Percentiles rank a stretch among this genome's conserved stretches.
Conservation (phyloP, 2,113 vertebrate species). For the Malurus alboscapulatus region DNA sequence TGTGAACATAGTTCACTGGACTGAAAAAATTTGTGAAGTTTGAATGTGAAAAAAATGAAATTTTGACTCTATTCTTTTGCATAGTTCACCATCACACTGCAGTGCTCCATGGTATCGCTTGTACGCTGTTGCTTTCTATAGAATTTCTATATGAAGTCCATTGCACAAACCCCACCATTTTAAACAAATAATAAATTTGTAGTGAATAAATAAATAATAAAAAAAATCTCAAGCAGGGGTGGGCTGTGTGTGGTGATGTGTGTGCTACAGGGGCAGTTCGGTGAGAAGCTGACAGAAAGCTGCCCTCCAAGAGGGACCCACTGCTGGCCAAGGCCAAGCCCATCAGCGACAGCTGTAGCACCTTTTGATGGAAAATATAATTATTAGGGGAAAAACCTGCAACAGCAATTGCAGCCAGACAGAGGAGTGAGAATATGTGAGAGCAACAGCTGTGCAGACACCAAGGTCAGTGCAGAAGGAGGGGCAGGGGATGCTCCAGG, state of each 20-base stretch:
- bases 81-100: background rate
- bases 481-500: background rate
- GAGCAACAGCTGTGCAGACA: background rate
- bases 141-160: background rate
- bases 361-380: background rate
- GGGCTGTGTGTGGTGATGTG: accelerated
- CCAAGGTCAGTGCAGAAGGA: background rate
- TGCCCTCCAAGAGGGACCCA: accelerated
- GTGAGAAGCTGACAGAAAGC: background rate
- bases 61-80: background rate
- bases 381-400: background rate
- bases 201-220: background rate
- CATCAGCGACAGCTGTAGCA: accelerated
- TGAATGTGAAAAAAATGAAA: background rate
- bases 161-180: background rate
- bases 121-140: background rate
- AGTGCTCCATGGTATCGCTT: background rate
- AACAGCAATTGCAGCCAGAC: background rate
- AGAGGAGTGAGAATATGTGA: background rate
- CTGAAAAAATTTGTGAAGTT: background rate
- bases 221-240: too few relatives aligned
- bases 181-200: background rate
- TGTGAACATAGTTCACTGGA: background rate
- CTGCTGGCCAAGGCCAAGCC: accelerated
- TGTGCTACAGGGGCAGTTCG: background rate